Percentiles rank a stretch among this genome's conserved stretches.
These are phyloP conservation scores for Adineta ricciae DNA, from an alignment of 2,888 invertebrate species.

Conservation along the genomic window DNA sequence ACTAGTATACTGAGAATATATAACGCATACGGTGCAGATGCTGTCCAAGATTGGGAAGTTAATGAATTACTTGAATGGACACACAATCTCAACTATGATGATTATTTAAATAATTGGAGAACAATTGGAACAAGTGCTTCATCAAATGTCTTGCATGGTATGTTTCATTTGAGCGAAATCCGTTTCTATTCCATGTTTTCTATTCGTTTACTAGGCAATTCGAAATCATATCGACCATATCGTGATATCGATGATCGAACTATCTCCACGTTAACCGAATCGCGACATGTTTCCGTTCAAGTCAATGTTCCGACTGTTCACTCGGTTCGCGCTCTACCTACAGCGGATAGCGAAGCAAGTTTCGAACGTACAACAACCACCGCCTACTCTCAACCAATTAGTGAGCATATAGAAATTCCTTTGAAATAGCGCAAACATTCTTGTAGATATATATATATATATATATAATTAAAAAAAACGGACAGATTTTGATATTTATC, in stretches of 20 bases:
- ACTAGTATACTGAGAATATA: constrained; percentile 48
- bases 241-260: constrained; percentile 16
- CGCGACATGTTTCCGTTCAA: constrained; percentile 10
- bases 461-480: not conserved
- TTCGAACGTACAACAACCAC: not conserved
- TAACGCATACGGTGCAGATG: constrained; percentile 42
- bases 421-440: not conserved
- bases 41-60: constrained; percentile 46
- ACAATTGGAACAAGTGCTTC: constrained; percentile 28
- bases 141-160: constrained; percentile 20
- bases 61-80: constrained; percentile 50
- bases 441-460: not conserved
- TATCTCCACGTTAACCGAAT: not conserved
- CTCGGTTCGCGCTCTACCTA: not conserved
- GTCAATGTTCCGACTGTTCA: not conserved
- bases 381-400: not conserved
- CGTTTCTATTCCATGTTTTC: no score
- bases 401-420: not conserved
- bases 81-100: constrained; percentile 49
- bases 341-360: not conserved
- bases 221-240: not conserved
- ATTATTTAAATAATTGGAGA: constrained; percentile 35
- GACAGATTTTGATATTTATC: not conserved
- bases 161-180: not conserved
- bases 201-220: not conserved